Base-by-base conservation (phyloP, 2,113 vertebrate species). In the Ceyx cyanopectus region DNA sequence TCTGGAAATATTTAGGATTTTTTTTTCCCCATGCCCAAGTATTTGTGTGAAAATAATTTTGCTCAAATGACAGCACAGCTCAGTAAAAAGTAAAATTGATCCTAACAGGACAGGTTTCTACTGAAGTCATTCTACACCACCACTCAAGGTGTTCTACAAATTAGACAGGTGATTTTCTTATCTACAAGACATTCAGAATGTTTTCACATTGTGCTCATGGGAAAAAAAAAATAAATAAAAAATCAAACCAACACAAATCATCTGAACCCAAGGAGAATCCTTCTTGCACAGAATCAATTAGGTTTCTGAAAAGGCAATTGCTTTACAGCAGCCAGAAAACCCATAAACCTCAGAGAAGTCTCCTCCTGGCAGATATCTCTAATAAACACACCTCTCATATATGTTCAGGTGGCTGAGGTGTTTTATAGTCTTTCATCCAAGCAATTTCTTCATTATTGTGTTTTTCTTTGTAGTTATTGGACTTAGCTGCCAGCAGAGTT, bases 291-390 rank as follows among this genome's bases (percentile, higher is more conserved):
- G 16, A 76, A 74, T 56, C 72, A 45, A 6, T 41, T 56, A 69
- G 9, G 12, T 85, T 26, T 86, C 73, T 60, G 61, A 57, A 83
- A 80, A 90, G 34, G 34, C 43, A 77, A 51, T 10, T 90, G 41
- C 56, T 83, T 85, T 62, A 54, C 51, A 80, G 37, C 50, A 90
- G 46, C 21, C 30, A 81, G 73, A 80, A 84, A 86, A 58, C 16
- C 32, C 85, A 21, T 30, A 32, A 22, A 81, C 73, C 32, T 57
- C 54, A 69, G 67, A 65, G 46, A 24, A 82, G 80, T 5, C 24
- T 77, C 34, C 7, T 27, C 21, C 43, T 68, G 23, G 56, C 30
- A 80, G 27, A 5, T 32, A 12, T 43, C 24, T 73, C 37, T 73
- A 76, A 78, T 29, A 78, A 62, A 67, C 8, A 21, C 37, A 32